Base-by-base conservation (phyloP, 1,140 invertebrate genomes). In the Pogonomyrmex californicus region DNA sequence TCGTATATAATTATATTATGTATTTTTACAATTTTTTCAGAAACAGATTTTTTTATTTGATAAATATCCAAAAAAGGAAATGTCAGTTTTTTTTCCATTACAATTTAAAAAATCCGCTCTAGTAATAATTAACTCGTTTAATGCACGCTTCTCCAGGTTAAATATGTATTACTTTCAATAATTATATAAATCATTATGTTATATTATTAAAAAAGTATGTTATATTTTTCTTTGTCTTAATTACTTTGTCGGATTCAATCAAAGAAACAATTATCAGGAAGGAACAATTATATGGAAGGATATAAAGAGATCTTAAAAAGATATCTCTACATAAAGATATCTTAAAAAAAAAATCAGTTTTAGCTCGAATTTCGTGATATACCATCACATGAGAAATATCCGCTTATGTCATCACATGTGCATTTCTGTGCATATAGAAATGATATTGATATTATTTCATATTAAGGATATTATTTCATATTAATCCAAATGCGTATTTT, bases 71-170 rank as follows among this genome's bases (percentile, higher is more conserved):
- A 47, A n/a, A 47, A 68, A 56, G 9, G 12, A 6, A 9, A 23
- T 70, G 49, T 14, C 4, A 70, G 44, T 47, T 68, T 68, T 68
- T 68, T 68, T 23, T 68, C 33, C 1, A 62, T 62, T 30, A 33
- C 23, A 62, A 62, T 33, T 12, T 63, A 36, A 4, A 60, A 60
- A 33, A 60, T 33, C 30, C n/a, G 2, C 4, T 14, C 14, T 4
- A 17, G 23, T 23, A 23, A 0, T 63, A 63, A 63, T 63, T 36
- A 9, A 62, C 3, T 12, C 2, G 2, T 2, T n/a, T n/a, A 56
- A 56, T 56, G n/a, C 17, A 6, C 49, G 2, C 3, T 51, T 51
- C 9, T 51, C 49, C 12, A 23, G 9, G 9, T 51, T 10, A 51
- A 10, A 14, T 14, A 14, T 14, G 9, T 51, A 14, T 51, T 14